These are phyloP conservation scores for Neomorphus geoffroyi DNA, from an alignment of 2,797 vertebrate genomes.

Conservation along the genomic window DNA sequence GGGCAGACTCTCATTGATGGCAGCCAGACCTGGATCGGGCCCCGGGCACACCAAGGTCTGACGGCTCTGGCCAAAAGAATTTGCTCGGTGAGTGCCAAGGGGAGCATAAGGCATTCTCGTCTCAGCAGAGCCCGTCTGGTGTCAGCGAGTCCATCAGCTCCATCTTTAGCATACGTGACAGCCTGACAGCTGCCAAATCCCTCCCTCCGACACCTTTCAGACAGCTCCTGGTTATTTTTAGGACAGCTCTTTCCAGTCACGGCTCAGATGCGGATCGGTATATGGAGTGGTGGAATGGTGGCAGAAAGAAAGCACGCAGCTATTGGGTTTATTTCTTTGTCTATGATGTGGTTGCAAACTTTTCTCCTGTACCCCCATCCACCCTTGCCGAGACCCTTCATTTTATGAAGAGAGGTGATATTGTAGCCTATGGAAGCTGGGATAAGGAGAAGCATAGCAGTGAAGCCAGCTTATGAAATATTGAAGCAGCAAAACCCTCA, in stretches of 20 bases:
- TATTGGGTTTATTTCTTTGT: neutral
- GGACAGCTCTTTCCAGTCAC: conserved; percentile 41
- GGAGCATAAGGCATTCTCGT: conserved; percentile 34
- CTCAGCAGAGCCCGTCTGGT: conserved; percentile 36
- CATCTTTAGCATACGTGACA: conserved; percentile 33
- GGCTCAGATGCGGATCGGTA: conserved; percentile 4
- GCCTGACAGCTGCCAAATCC: conserved; percentile 56
- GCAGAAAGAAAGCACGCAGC: neutral
- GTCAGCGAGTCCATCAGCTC: conserved; percentile 37
- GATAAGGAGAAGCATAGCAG: neutral
- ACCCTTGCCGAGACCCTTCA: neutral
- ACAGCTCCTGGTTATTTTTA: conserved; percentile 67
- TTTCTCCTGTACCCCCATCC: neutral
- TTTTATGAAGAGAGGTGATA: neutral
- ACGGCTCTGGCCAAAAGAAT: conserved; percentile 2
- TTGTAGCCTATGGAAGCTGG: neutral
- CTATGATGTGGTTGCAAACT: neutral
- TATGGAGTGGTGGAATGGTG: neutral
- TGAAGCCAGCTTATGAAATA: conserved; percentile 38
- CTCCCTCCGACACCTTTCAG: conserved; percentile 70
- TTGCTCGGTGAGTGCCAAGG: conserved; percentile 32
- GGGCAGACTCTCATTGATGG: conserved; percentile 10
- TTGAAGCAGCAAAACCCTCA: conserved; percentile 35
- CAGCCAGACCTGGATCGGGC: conserved; percentile 29
- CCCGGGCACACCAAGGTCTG: neutral